Evolutionary conservation across 2,113 vertebrate species (phyloP).

Genomic region (Gallinago media): DNA sequence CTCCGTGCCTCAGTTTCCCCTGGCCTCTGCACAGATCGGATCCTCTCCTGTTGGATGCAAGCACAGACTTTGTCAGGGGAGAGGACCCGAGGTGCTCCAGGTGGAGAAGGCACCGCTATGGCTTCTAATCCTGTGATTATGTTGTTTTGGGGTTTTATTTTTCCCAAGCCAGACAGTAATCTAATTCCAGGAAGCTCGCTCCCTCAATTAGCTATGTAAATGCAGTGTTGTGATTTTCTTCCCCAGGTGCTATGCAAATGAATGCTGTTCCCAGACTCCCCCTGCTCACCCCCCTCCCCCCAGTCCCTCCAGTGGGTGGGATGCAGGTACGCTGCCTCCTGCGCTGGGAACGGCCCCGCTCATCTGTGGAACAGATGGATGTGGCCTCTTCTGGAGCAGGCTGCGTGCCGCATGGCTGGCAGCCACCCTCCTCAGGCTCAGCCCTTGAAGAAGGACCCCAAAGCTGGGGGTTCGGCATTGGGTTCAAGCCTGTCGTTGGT

Average conservation of each 20-base stretch:
- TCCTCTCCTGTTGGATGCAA: neutral
- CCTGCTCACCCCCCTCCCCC: rapidly evolving
- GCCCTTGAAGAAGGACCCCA: neutral
- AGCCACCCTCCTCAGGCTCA: neutral
- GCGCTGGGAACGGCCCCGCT: rapidly evolving
- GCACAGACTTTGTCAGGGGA: neutral
- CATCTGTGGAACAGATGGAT: neutral
- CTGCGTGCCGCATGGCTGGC: rapidly evolving
- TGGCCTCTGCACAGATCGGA: rapidly evolving
- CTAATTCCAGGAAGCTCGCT: rapidly evolving
- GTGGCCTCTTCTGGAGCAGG: neutral
- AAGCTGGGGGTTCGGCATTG: neutral
- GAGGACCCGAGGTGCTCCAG: rapidly evolving
- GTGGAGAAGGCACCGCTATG: neutral
- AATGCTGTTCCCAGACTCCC: rapidly evolving
- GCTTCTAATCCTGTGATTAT: neutral
- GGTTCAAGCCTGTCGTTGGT: rapidly evolving
- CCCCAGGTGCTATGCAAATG: neutral
- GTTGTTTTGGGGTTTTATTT: neutral
- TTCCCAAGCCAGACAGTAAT: neutral
- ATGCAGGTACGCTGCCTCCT: neutral
- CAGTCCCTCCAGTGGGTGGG: rapidly evolving
- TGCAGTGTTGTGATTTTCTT: neutral
- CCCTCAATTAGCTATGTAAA: neutral
- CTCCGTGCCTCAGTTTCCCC: neutral